Conservation (phyloP, 2,797 vertebrate species). For the Ctenosaura bakeri region DNA sequence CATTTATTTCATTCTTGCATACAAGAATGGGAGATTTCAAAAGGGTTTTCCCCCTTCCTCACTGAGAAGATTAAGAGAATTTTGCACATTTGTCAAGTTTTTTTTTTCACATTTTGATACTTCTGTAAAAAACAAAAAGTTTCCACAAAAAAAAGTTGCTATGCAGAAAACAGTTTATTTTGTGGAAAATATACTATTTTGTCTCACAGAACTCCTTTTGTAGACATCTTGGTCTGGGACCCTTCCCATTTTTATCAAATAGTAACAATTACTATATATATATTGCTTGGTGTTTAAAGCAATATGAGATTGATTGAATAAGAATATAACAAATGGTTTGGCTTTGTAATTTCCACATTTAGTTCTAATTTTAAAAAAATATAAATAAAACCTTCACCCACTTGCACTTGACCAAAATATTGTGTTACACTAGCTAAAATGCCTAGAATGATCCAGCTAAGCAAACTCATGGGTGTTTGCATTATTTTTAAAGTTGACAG, state of each 20-base stretch:
- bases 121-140: no score
- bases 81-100: no score
- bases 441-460: background rate
- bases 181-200: no score
- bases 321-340: background rate
- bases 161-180: no score
- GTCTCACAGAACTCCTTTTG: background rate
- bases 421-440: background rate
- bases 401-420: background rate
- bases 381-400: background rate
- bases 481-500: constrained; percentile 18
- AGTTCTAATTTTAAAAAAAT: background rate
- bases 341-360: background rate
- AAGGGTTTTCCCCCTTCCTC: no score
- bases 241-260: background rate
- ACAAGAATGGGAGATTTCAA: no score
- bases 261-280: no score
- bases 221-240: background rate
- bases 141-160: no score
- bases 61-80: no score
- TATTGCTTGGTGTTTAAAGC: background rate
- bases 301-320: background rate
- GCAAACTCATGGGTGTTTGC: background rate
- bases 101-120: no score
- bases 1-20: no score